phyloP scores from a whole-genome alignment of 1,140 invertebrate species.

The Microplitis demolitor region DNA sequence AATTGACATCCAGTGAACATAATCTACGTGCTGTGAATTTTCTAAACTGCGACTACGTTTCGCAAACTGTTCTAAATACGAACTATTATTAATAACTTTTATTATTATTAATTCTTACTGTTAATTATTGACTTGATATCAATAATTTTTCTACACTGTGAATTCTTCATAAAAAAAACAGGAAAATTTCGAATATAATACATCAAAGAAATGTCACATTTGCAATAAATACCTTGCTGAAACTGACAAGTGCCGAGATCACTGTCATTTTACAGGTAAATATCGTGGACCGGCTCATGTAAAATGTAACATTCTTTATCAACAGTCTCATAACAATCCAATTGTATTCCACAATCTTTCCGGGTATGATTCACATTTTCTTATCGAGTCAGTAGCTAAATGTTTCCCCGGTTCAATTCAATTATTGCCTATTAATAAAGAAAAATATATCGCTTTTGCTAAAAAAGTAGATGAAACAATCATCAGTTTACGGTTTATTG shows the following conservation, averaged over 20 bases:
- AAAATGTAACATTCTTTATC: slow-evolving; percentile 45
- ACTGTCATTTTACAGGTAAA: neutral
- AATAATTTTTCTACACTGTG: too few species aligned
- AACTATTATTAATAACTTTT: too few species aligned
- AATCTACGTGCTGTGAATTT: too few species aligned
- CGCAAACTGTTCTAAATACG: too few species aligned
- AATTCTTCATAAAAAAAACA: too few species aligned
- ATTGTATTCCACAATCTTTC: slow-evolving; percentile 16
- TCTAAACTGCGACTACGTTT: too few species aligned
- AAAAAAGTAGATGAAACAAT: slow-evolving; percentile 9
- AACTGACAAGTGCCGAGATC: neutral
- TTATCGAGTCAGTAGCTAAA: slow-evolving; percentile 17
- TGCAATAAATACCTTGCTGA: slow-evolving; percentile 33
- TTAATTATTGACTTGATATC: too few species aligned
- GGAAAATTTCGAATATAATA: neutral
- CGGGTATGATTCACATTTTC: slow-evolving; percentile 19
- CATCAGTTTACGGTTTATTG: slow-evolving; percentile 28
- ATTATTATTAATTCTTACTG: too few species aligned
- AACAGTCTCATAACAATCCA: slow-evolving; percentile 20
- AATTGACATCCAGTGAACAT: too few species aligned
- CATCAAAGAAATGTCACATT: slow-evolving; percentile 39
- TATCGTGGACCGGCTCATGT: slow-evolving; percentile 41
- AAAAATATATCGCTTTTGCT: too few species aligned
- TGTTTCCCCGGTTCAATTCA: neutral
- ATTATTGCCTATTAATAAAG: neutral